These are phyloP conservation scores for Liparis tanakae DNA, from an alignment of 2,797 vertebrate species.

Conservation along the genomic window DNA sequence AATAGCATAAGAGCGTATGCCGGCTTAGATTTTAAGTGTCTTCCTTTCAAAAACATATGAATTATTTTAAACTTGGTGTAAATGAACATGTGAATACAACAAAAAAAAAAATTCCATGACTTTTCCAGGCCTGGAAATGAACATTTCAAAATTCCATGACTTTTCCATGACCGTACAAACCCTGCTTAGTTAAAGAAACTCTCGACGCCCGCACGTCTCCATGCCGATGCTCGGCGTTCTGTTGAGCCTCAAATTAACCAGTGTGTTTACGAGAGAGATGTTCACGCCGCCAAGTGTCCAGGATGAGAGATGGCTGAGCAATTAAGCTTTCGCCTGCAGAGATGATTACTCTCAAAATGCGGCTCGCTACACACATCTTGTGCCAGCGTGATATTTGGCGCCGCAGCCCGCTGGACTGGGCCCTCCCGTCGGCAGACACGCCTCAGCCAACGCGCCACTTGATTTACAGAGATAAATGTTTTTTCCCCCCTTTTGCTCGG, in stretches of 20 bases:
- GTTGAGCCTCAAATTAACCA: conserved; percentile 37
- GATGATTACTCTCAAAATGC: conserved; percentile 40
- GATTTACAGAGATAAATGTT: conserved; percentile 57
- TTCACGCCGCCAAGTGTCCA: conserved; percentile 43
- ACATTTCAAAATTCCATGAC: no score
- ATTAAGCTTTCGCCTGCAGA: conserved; percentile 42
- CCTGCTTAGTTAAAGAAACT: conserved; percentile 14
- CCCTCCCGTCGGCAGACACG: conserved; percentile 32
- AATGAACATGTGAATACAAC: no score
- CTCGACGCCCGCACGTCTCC: conserved; percentile 2
- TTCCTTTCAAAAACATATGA: no score
- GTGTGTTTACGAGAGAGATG: conserved; percentile 35
- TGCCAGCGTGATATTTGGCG: conserved; percentile 34
- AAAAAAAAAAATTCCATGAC: no score
- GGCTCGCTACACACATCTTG: conserved; percentile 20
- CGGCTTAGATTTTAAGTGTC: no score
- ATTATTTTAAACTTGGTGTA: no score
- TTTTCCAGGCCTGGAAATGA: no score
- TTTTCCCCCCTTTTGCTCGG: conserved; percentile 24
- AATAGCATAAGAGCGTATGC: no score
- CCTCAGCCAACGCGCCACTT: conserved; percentile 39
- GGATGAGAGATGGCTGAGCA: conserved; percentile 45
- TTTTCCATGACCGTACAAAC: no score
- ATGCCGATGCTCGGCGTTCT: conserved; percentile 18
- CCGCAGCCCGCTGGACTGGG: conserved; percentile 41